Base-by-base conservation (phyloP, 2,888 invertebrate species). In the Athrips mouffetella region DNA sequence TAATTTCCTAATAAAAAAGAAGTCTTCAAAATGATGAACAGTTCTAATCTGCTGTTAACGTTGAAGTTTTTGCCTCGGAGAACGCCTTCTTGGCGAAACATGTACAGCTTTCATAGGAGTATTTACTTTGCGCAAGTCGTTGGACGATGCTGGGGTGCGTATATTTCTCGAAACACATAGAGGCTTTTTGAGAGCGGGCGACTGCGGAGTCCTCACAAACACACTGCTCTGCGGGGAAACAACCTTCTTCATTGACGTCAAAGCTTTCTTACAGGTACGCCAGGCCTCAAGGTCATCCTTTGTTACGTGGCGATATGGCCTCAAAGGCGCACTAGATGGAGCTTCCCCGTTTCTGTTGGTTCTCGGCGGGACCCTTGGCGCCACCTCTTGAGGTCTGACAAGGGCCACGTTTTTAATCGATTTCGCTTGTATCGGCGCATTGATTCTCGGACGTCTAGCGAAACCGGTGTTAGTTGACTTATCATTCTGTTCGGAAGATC, bases 171-270 rank as follows among this genome's bases (percentile, higher is more conserved):
- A 90, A 2, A 92, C 81, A 50, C 86, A 86, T 21, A 93, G 73
- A 6, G 91, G 79, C 65, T 90, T 91, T 60, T 91, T 93, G 55
- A 93, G 85, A 41, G 89, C 85, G 2, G 93, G 93, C 48, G 78
- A 73, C 57, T 80, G 80, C 16, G 80, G 78, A 1, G 78, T 77
- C 55, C 73, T 80, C 33, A 62, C 50, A 13, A 23, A 65, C 50
- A 52, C 42, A 49, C 61, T 75, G 59, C 54, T 54, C 52, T 67
- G 75, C n/a, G 87, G 85, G 10, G 85, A 85, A 41, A 73, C 60
- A 1, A 76, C 58, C 54, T 74, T 82, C 55, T 80, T 86, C 2
- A 63, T 61, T 0, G 79, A 73, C 15, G 80, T 74, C 10, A 80
- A 76, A 1, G 70, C 68, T 56, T 81, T 80, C 48, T 72, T 76